phyloP scores from a whole-genome alignment of 2,888 invertebrate genomes.

The Phengaris alcon region DNA sequence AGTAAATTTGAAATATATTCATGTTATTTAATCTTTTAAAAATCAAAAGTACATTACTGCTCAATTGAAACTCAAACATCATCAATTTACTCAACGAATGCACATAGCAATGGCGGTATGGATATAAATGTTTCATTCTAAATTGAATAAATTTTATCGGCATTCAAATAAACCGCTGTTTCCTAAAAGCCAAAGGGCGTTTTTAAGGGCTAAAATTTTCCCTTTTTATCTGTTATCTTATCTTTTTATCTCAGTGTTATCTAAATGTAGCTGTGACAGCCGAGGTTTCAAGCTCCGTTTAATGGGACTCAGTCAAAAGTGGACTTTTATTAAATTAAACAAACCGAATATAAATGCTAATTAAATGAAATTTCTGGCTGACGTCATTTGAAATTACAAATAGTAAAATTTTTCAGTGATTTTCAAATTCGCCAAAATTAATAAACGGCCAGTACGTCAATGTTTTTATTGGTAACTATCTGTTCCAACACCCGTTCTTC shows the following conservation, averaged over 20 bases:
- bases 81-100: no score
- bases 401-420: background rate
- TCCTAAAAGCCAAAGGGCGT: background rate
- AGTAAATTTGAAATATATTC: no score
- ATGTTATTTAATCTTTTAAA: no score
- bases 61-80: no score
- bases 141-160: background rate
- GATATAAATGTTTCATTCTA: background rate
- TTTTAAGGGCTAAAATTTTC: background rate
- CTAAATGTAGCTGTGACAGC: constrained; percentile 6
- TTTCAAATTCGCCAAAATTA: background rate
- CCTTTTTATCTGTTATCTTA: no score
- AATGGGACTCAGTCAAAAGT: constrained; percentile 4
- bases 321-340: constrained; percentile 10
- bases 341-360: constrained; percentile 18
- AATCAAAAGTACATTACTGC: no score
- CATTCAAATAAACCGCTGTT: background rate
- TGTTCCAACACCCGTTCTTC: no score
- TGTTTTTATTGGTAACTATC: no score
- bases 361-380: background rate
- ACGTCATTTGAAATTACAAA: background rate
- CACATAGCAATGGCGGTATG: background rate
- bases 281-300: background rate
- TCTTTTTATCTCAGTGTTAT: constrained; percentile 4
- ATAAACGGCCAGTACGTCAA: no score